phyloP scores from a whole-genome alignment of 37 sponge, comb jelly and placozoan species.

The Hormiphora californensis region DNA sequence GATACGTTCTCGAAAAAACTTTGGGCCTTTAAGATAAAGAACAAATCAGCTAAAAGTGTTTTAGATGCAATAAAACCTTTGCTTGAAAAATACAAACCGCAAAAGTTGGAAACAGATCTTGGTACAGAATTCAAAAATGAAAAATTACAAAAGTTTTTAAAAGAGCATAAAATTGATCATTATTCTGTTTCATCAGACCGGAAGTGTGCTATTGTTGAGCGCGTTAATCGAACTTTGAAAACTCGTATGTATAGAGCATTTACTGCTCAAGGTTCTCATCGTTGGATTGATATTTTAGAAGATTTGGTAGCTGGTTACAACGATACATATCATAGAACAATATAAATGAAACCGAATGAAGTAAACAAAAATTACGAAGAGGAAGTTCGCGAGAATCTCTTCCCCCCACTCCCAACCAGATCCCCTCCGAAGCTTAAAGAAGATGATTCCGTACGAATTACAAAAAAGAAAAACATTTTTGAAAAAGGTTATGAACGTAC shows the following conservation, averaged over 20 bases:
- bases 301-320: neutral
- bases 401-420: neutral
- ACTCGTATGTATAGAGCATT: conserved; percentile 7
- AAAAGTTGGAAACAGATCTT: neutral
- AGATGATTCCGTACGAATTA: neutral
- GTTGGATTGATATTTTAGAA: neutral
- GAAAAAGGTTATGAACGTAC: conserved; percentile 23
- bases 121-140: neutral
- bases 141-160: neutral
- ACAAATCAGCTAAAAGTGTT: neutral
- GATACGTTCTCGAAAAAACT: neutral
- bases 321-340: conserved; percentile 7
- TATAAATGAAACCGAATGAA: neutral
- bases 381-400: neutral
- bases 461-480: neutral
- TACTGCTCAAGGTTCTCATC: neutral
- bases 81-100: neutral
- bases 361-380: neutral
- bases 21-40: neutral
- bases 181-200: neutral
- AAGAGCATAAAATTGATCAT: neutral
- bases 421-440: neutral
- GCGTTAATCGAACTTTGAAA: neutral
- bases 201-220: neutral
- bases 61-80: neutral